Evolutionary conservation across 2,797 vertebrate genomes (phyloP).

Genomic region (Sebastes hopkinsi): DNA sequence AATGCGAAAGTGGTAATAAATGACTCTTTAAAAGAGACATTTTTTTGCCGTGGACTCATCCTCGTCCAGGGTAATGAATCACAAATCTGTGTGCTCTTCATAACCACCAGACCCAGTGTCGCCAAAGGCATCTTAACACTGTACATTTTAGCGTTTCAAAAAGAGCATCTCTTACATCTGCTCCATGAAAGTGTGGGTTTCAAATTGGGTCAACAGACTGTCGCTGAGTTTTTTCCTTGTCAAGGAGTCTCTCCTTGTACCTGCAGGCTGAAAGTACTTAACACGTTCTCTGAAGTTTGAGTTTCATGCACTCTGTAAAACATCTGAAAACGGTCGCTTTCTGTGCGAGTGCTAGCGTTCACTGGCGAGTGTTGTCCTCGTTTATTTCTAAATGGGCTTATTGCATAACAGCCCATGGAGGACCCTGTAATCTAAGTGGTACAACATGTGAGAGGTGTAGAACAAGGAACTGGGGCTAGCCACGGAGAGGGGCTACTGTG

Average conservation of each 20-base stretch:
- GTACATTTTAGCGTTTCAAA: conserved; percentile 50
- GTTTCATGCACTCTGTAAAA: conserved; percentile 63
- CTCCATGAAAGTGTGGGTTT: conserved; percentile 35
- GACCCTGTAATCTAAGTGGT: conserved; percentile 66
- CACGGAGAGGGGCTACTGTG: conserved; percentile 57
- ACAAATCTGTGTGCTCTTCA: conserved; percentile 45
- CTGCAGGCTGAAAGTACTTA: conserved; percentile 64
- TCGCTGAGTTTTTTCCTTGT: conserved; percentile 27
- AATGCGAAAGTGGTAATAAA: conserved; percentile 66
- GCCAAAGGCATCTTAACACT: conserved; percentile 35
- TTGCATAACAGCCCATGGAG: conserved; percentile 67
- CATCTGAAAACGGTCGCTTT: conserved; percentile 44
- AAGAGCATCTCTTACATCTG: conserved; percentile 52
- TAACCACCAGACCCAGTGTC: conserved; percentile 29
- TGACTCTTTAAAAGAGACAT: conserved; percentile 53
- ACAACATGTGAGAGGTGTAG: conserved; percentile 64
- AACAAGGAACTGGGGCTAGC: conserved; percentile 69
- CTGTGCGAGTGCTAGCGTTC: conserved; percentile 2
- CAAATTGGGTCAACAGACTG: conserved; percentile 70
- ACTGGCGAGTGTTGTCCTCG: conserved; percentile 56
- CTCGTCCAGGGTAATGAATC: conserved; percentile 53
- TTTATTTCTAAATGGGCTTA: conserved; percentile 70
- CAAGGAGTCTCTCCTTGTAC: conserved; percentile 63
- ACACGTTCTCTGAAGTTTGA: conserved; percentile 67
- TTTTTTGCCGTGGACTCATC: conserved; percentile 49